Percentiles rank a stretch among this genome's conserved stretches.
Evolutionary conservation across 2,797 vertebrate genomes (phyloP).

Genomic region (Eulemur albifrons): DNA sequence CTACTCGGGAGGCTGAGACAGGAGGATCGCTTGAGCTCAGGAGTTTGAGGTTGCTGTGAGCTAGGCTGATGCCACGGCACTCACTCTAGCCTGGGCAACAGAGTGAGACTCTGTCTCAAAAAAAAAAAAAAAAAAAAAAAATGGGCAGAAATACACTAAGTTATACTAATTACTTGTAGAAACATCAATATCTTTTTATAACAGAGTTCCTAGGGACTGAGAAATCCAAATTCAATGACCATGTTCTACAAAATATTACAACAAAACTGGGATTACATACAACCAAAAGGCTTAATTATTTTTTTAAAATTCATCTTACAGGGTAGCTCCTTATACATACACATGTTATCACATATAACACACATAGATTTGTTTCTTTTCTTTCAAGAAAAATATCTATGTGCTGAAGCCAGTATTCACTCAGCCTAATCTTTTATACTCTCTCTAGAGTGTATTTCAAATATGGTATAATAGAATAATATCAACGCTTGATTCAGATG

Average conservation of each 20-base stretch:
- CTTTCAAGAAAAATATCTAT: neutral
- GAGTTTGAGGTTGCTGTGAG: too few species aligned
- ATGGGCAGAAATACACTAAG: conserved; percentile 29
- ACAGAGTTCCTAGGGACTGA: neutral
- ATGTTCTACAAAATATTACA: conserved; percentile 2
- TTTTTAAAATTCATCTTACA: conserved; percentile 17
- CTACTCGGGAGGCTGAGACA: too few species aligned
- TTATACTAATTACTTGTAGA: neutral
- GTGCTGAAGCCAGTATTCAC: neutral
- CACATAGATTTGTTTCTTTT: neutral
- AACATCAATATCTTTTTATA: neutral
- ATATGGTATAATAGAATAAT: neutral
- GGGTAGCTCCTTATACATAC: neutral
- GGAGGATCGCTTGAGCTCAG: too few species aligned
- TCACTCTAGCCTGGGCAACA: too few species aligned
- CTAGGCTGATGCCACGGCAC: too few species aligned
- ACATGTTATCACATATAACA: neutral
- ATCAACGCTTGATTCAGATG: neutral
- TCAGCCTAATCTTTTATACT: neutral
- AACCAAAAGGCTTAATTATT: neutral
- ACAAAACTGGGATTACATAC: neutral
- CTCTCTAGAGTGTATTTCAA: neutral
- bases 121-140: too few species aligned
- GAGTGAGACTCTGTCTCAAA: too few species aligned
- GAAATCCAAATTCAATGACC: neutral